phyloP scores from a whole-genome alignment of 2,888 invertebrate species.

The Stenchaetothrips biformis region DNA sequence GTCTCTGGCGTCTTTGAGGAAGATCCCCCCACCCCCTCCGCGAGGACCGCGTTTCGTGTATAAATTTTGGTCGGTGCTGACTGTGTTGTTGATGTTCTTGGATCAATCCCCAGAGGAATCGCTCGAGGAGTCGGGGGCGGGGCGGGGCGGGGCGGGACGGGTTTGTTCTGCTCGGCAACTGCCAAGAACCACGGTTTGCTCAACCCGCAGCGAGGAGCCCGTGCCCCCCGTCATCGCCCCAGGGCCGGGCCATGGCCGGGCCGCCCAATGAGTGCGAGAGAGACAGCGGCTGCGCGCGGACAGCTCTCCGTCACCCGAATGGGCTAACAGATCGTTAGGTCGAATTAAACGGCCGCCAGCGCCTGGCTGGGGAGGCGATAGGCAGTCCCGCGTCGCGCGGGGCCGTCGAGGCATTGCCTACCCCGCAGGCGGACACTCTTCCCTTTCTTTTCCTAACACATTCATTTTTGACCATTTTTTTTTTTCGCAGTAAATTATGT shows the following conservation, averaged over 20 bases:
- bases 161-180: not conserved
- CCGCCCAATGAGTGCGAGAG: not conserved
- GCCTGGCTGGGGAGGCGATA: constrained; percentile 7
- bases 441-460: too few relatives aligned
- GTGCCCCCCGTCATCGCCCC: not conserved
- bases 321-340: too few relatives aligned
- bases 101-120: constrained; percentile 21
- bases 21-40: too few relatives aligned
- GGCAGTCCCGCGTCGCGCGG: not conserved
- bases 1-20: not conserved
- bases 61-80: constrained; percentile 23
- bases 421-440: not conserved
- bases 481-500: too few relatives aligned
- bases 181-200: not conserved
- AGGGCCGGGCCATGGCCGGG: not conserved
- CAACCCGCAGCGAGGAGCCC: not conserved
- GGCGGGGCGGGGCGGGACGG: not conserved
- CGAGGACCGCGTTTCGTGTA: not conserved
- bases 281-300: too few relatives aligned
- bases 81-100: constrained; percentile 23
- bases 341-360: not conserved
- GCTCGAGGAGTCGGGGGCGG: not conserved
- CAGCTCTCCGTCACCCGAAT: too few relatives aligned
- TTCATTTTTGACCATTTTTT: too few relatives aligned
- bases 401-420: not conserved